phyloP scores from a whole-genome alignment of 1,140 invertebrate genomes.

The Papilio helenus region DNA sequence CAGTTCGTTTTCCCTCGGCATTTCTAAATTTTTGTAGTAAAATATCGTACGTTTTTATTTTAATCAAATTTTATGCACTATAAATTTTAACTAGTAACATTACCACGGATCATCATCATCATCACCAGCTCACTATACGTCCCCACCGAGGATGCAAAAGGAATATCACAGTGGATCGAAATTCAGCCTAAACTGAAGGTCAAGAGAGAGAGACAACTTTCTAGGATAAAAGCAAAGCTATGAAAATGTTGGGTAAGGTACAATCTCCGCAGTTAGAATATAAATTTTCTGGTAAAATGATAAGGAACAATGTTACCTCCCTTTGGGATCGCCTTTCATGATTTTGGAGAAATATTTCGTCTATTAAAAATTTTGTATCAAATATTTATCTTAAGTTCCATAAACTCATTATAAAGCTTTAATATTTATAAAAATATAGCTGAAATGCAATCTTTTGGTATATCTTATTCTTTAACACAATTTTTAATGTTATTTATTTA shows the following conservation, averaged over 20 bases:
- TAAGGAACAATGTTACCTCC: conserved; percentile 5
- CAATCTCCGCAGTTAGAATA: neutral
- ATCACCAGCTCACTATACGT: no score
- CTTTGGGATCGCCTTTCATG: neutral
- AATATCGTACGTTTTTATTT: no score
- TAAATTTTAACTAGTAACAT: no score
- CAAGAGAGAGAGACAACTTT: neutral
- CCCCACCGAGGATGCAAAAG: no score
- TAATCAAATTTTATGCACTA: no score
- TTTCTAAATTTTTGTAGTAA: no score
- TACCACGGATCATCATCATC: no score
- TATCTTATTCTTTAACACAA: neutral
- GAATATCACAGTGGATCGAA: neutral
- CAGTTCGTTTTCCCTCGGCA: no score
- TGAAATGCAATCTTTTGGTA: neutral
- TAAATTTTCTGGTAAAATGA: conserved; percentile 6
- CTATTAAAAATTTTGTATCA: neutral
- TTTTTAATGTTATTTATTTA: no score
- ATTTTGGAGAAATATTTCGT: neutral
- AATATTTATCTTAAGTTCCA: neutral
- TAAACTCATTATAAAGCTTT: neutral
- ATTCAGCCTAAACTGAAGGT: neutral
- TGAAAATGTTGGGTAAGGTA: neutral
- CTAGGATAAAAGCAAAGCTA: neutral
- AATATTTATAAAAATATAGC: neutral